phyloP scores from a whole-genome alignment of 1,140 invertebrate species.

The Sycophila sp. region DNA sequence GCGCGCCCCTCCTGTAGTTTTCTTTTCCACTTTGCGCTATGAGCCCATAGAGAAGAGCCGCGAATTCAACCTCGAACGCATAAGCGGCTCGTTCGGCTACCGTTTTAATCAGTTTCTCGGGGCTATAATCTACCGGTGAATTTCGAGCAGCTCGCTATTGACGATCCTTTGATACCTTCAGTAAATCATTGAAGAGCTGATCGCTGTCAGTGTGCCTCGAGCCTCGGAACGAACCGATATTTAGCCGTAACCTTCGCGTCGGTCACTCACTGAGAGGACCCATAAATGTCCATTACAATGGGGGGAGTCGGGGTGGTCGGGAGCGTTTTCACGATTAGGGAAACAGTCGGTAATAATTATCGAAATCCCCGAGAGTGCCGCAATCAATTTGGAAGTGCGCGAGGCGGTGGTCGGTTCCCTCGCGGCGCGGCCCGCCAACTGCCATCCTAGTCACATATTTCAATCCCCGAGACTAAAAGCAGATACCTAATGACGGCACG shows the following conservation, averaged over 20 bases:
- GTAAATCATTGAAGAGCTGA: not conserved
- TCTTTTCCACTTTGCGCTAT: not conserved
- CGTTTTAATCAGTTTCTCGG: not conserved
- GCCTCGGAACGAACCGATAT: not conserved
- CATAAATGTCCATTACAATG: not conserved
- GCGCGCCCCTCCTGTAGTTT: not conserved
- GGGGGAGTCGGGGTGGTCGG: not conserved
- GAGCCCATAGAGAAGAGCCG: not conserved
- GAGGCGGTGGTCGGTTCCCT: not conserved
- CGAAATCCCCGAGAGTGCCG: constrained; percentile 10
- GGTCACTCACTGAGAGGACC: not conserved
- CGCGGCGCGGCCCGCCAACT: not conserved
- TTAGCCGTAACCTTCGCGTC: not conserved
- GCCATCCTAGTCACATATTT: constrained; percentile 12
- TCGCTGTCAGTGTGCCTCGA: not conserved
- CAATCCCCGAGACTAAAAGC: constrained; percentile 24
- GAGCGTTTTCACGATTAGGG: constrained; percentile 29
- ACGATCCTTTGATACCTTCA: not conserved
- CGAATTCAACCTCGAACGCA: not conserved
- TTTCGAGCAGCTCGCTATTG: not conserved
- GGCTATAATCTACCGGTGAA: not conserved
- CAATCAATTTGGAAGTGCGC: constrained; percentile 34
- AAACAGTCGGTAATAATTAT: constrained; percentile 32
- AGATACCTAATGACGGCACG: constrained; percentile 4
- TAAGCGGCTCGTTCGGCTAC: not conserved